These are phyloP conservation scores for Dissostichus mawsoni DNA, from an alignment of 2,113 vertebrate species.

Conservation along the genomic window DNA sequence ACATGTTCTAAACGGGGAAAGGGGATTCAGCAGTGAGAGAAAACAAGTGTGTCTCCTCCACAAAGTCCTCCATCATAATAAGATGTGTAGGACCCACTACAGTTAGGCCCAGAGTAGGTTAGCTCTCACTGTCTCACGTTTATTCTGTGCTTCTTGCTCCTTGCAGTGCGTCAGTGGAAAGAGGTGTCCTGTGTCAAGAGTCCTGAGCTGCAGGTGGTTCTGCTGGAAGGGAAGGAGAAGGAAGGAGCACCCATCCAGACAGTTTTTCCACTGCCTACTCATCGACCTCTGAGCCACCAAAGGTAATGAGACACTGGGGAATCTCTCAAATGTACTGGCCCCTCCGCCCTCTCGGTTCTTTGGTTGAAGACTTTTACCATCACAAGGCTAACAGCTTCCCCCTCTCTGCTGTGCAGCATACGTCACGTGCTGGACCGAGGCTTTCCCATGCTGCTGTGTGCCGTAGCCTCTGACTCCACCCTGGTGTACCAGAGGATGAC, in stretches of 20 bases:
- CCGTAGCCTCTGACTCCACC: conserved; percentile 94
- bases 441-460: conserved; percentile 85
- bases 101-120: not conserved
- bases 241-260: conserved; percentile 83
- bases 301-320: conserved; percentile 79
- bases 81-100: not conserved
- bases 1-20: no score
- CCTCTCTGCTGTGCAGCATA: conserved; percentile 67
- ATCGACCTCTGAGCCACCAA: conserved; percentile 86
- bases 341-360: not conserved
- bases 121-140: not conserved
- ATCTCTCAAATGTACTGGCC: not conserved
- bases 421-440: conserved; percentile 76
- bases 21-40: not conserved
- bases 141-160: not conserved
- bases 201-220: conserved; percentile 87
- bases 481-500: conserved; percentile 94
- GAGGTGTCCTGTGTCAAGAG: conserved; percentile 86
- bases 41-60: not conserved
- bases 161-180: conserved; percentile 89
- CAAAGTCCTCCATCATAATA: not conserved
- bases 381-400: not conserved
- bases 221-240: conserved; percentile 87
- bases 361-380: not conserved
- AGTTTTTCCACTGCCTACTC: conserved; percentile 87